These are phyloP conservation scores for Drosophila eohydei DNA, from an alignment of 2,888 invertebrate species.

Conservation along the genomic window DNA sequence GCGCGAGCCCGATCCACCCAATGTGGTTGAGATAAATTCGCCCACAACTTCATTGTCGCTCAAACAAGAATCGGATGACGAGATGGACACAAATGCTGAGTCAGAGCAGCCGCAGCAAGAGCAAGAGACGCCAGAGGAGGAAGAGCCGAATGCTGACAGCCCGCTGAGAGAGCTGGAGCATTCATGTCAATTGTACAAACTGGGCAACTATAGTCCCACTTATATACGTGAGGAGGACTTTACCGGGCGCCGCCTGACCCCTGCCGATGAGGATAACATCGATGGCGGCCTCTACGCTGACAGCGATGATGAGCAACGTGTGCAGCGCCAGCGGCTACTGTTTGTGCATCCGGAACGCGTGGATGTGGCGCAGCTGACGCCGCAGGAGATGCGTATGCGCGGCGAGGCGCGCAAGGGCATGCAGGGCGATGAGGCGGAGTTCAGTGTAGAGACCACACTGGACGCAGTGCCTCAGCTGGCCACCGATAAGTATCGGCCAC, in stretches of 20 bases:
- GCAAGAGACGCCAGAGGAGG: not conserved
- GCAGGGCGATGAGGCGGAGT: constrained; percentile 94
- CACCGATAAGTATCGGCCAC: constrained; percentile 99
- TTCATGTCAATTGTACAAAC: constrained; percentile 87
- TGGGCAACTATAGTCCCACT: constrained; percentile 94
- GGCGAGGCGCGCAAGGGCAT: constrained; percentile 93
- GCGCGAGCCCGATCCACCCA: constrained; percentile 89
- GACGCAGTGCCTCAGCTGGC: constrained; percentile 92
- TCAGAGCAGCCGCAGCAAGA: constrained; percentile 19
- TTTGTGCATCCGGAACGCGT: constrained; percentile 79
- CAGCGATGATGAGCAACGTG: constrained; percentile 61
- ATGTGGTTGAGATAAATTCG: constrained; percentile 2
- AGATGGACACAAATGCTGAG: not conserved
- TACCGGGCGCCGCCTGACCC: constrained; percentile 44
- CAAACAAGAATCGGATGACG: constrained; percentile 22
- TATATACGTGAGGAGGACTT: constrained; percentile 86
- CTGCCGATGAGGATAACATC: constrained; percentile 51
- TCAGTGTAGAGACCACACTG: constrained; percentile 94
- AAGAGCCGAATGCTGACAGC: constrained; percentile 57
- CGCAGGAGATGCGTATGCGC: constrained; percentile 88
- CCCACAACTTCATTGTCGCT: not conserved
- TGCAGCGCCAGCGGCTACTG: constrained; percentile 55
- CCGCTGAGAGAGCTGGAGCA: constrained; percentile 53
- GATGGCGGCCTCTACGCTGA: constrained; percentile 64
- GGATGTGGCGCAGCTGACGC: constrained; percentile 32